A percentile compares a stretch with the other conserved stretches of the same genome.
Conservation (phyloP, 2,888 invertebrate species). For the Lycaena phlaeas region DNA sequence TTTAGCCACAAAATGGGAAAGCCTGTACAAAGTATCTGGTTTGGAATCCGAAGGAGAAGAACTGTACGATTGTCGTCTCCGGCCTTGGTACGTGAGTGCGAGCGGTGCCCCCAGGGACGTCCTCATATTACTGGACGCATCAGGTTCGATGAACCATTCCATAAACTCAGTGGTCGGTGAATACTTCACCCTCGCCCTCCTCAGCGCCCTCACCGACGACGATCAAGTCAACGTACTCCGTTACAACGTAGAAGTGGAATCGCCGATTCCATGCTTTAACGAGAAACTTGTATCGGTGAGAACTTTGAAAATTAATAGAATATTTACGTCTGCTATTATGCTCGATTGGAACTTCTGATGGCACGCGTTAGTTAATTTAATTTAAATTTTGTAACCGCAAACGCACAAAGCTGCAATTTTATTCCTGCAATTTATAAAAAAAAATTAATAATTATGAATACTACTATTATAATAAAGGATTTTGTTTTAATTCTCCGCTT, state of each 20-base stretch:
- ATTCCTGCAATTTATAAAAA: too few species aligned
- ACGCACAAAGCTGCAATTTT: too few species aligned
- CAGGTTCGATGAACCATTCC: constrained; percentile 59
- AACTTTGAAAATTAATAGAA: not conserved
- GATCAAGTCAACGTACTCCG: constrained; percentile 57
- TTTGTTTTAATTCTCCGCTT: too few species aligned
- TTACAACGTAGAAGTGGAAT: constrained; percentile 44
- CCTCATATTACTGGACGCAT: constrained; percentile 52
- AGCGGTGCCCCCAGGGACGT: constrained; percentile 57
- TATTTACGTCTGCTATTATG: too few species aligned
- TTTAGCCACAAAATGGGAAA: constrained; percentile 52
- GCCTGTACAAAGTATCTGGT: constrained; percentile 35
- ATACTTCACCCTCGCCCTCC: constrained; percentile 45
- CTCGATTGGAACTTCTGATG: too few species aligned
- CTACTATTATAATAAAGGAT: too few species aligned
- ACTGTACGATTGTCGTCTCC: constrained; percentile 55
- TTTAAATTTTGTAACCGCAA: too few species aligned
- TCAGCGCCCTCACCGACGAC: constrained; percentile 60
- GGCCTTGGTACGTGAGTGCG: constrained; percentile 62
- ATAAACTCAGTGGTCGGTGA: constrained; percentile 44
- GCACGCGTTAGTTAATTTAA: too few species aligned
- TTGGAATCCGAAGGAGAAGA: constrained; percentile 33
- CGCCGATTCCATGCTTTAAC: constrained; percentile 52
- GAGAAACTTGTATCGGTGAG: constrained; percentile 53
- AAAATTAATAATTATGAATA: too few species aligned